These are phyloP conservation scores for Acheta domesticus DNA, from an alignment of 2,888 invertebrate genomes.

Conservation along the genomic window DNA sequence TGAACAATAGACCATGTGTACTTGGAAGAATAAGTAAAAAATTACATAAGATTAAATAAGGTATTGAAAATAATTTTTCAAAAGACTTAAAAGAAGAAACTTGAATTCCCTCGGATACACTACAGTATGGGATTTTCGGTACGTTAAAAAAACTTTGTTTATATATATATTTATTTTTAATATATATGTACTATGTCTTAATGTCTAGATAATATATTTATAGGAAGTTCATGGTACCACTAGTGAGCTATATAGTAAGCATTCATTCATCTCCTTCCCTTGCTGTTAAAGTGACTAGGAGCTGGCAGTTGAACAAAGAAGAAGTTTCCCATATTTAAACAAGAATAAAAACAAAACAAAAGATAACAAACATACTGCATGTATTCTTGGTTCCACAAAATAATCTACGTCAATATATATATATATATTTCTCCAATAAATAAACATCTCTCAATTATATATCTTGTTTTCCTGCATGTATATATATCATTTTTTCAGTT, in stretches of 20 bases:
- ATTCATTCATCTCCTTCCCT: constrained; percentile 28
- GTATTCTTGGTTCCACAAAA: not conserved
- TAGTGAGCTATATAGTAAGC: constrained; percentile 28
- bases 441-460: constrained; percentile 1
- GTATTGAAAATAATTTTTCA: constrained; percentile 5
- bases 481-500: constrained; percentile 3
- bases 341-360: not conserved
- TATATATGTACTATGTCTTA: constrained; percentile 27
- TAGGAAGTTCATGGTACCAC: constrained; percentile 29
- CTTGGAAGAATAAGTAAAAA: not conserved
- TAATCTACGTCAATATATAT: not conserved
- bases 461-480: not conserved
- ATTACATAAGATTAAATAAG: not conserved
- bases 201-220: constrained; percentile 24
- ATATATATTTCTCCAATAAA: constrained; percentile 20
- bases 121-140: constrained; percentile 20
- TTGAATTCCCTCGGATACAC: constrained; percentile 18
- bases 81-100: not conserved
- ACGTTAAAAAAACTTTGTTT: constrained; percentile 30
- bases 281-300: constrained; percentile 2
- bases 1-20: not conserved
- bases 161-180: constrained; percentile 28
- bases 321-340: not conserved
- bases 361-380: not conserved
- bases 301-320: constrained; percentile 23